These are phyloP conservation scores for Fulica atra DNA, from an alignment of 2,113 vertebrate species.

Conservation along the genomic window DNA sequence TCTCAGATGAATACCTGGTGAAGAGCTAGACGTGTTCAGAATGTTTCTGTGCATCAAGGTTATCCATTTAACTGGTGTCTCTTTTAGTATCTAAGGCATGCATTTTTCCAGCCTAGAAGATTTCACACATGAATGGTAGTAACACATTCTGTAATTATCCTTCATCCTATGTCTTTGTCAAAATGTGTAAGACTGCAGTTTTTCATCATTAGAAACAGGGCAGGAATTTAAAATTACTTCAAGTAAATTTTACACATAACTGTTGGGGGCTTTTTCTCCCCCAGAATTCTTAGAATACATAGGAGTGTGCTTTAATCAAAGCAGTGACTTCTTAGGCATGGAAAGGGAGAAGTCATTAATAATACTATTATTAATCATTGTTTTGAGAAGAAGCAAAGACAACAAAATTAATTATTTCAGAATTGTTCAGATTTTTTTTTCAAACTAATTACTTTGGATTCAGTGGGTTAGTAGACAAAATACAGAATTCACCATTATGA, in stretches of 20 bases:
- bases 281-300: constrained; percentile 4
- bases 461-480: neutral
- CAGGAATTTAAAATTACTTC: constrained; percentile 54
- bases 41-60: constrained; percentile 49
- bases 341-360: neutral
- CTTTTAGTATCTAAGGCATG: constrained; percentile 55
- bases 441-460: neutral
- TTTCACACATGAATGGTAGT: constrained; percentile 65
- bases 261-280: neutral
- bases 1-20: constrained; percentile 51
- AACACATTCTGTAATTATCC: constrained; percentile 72
- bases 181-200: constrained; percentile 13
- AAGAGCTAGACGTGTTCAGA: constrained; percentile 33
- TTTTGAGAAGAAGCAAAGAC: neutral
- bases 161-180: constrained; percentile 61
- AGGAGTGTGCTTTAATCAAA: neutral
- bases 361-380: neutral
- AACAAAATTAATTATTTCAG: neutral
- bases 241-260: constrained; percentile 30
- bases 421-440: constrained; percentile 5
- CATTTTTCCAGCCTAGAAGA: constrained; percentile 63
- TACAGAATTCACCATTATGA: neutral
- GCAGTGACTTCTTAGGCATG: neutral
- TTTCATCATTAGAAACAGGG: constrained; percentile 56
- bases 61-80: constrained; percentile 52